These are phyloP conservation scores for Paraescarpia echinospica DNA, from an alignment of 1,140 invertebrate species.

Conservation along the genomic window DNA sequence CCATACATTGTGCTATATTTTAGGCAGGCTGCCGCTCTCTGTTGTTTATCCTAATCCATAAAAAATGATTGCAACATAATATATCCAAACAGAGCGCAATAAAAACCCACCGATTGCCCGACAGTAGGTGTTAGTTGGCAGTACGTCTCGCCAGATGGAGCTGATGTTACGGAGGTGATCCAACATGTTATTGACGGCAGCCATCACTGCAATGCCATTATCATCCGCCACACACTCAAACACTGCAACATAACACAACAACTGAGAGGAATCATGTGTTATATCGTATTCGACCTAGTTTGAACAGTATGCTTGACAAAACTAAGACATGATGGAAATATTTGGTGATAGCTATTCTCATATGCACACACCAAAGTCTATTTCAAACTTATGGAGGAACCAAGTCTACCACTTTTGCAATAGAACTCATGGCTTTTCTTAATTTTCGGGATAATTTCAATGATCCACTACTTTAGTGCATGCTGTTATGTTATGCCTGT, in stretches of 20 bases:
- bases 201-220: constrained; percentile 45
- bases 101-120: constrained; percentile 61
- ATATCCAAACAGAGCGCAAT: background rate
- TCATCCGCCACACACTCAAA: constrained; percentile 49
- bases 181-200: constrained; percentile 77
- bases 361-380: no score
- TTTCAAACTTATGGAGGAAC: no score
- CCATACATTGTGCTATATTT: no score
- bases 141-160: constrained; percentile 80
- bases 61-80: background rate
- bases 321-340: background rate
- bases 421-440: no score
- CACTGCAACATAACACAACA: constrained; percentile 33
- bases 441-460: no score
- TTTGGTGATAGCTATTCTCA: background rate
- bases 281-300: background rate
- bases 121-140: constrained; percentile 71
- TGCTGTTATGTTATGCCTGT: no score
- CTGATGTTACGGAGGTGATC: constrained; percentile 80
- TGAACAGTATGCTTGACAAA: background rate
- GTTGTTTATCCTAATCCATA: background rate
- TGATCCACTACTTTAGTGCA: no score
- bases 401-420: no score
- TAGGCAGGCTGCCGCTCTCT: background rate
- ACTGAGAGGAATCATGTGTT: background rate